Evolutionary conservation across 2,888 invertebrate species (phyloP).

Genomic region (Parnassius glacialis): DNA sequence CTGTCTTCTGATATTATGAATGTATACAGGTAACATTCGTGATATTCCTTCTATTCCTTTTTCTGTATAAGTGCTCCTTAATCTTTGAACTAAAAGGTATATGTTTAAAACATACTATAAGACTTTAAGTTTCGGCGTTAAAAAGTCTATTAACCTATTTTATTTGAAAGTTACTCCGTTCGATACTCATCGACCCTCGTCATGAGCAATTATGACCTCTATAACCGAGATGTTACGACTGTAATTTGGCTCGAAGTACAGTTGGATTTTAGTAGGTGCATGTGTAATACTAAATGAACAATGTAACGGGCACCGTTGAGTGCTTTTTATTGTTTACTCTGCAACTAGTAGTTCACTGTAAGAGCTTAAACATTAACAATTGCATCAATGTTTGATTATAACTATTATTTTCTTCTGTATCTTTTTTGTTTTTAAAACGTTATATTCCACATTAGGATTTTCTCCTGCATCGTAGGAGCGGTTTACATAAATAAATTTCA

Average conservation of each 20-base stretch:
- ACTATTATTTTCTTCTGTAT: background rate
- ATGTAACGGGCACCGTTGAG: constrained; percentile 43
- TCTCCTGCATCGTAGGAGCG: too few relatives aligned
- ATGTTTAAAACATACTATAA: constrained; percentile 61
- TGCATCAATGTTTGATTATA: constrained; percentile 3
- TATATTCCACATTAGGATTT: too few relatives aligned
- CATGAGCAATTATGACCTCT: constrained; percentile 33
- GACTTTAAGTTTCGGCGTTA: constrained; percentile 67
- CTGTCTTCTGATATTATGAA: too few relatives aligned
- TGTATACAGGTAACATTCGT: background rate
- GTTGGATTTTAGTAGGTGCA: constrained; percentile 27
- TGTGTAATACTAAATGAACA: constrained; percentile 19
- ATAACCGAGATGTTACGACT: constrained; percentile 17
- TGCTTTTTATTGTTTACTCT: constrained; percentile 46
- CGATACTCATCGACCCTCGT: constrained; percentile 33
- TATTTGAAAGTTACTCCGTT: constrained; percentile 66
- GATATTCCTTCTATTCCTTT: background rate
- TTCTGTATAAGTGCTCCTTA: constrained; percentile 25
- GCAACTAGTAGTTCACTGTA: constrained; percentile 22
- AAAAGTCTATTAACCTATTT: constrained; percentile 77
- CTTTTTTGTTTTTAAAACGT: too few relatives aligned
- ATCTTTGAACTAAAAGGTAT: constrained; percentile 58
- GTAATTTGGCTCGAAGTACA: constrained; percentile 8
- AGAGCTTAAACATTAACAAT: constrained; percentile 3
- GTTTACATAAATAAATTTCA: too few relatives aligned